Percentiles rank a stretch among this genome's conserved stretches.
Evolutionary conservation across 2,113 vertebrate genomes (phyloP).

Genomic region (Melanotaenia duboulayi): DNA sequence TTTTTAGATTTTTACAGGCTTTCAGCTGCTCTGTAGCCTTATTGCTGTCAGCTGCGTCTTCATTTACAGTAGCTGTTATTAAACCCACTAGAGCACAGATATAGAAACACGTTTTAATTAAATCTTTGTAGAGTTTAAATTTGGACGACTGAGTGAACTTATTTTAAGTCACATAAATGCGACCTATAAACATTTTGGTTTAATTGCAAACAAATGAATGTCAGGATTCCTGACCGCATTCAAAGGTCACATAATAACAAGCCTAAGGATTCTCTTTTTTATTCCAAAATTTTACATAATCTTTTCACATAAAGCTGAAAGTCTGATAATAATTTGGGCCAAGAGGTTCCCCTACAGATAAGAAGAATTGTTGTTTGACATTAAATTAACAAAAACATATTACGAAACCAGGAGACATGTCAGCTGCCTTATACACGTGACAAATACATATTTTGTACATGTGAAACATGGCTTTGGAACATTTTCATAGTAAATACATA

Average conservation of each 20-base stretch:
- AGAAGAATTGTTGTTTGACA: too few species aligned
- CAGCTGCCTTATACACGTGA: too few species aligned
- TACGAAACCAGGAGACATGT: too few species aligned
- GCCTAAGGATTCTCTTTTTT: background rate
- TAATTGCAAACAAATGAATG: slow-evolving; percentile 34
- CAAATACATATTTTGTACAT: too few species aligned
- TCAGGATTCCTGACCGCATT: background rate
- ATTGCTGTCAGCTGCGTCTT: slow-evolving; percentile 37
- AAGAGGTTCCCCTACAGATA: too few species aligned
- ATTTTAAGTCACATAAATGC: slow-evolving; percentile 6
- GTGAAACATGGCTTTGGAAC: too few species aligned
- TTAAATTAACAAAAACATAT: too few species aligned
- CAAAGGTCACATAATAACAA: background rate
- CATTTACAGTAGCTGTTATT: slow-evolving; percentile 39
- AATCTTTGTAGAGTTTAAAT: background rate
- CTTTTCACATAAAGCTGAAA: background rate
- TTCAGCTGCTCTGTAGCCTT: slow-evolving; percentile 3
- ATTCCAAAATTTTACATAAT: background rate
- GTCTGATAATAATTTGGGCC: background rate
- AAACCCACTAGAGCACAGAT: slow-evolving; percentile 25
- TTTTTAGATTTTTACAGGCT: slow-evolving; percentile 39
- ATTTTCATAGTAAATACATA: too few species aligned
- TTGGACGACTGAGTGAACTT: background rate
- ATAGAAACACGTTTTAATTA: slow-evolving; percentile 18
- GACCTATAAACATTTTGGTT: background rate